Conservation (phyloP, 2,113 vertebrate genomes). For the Callipepla squamata region DNA sequence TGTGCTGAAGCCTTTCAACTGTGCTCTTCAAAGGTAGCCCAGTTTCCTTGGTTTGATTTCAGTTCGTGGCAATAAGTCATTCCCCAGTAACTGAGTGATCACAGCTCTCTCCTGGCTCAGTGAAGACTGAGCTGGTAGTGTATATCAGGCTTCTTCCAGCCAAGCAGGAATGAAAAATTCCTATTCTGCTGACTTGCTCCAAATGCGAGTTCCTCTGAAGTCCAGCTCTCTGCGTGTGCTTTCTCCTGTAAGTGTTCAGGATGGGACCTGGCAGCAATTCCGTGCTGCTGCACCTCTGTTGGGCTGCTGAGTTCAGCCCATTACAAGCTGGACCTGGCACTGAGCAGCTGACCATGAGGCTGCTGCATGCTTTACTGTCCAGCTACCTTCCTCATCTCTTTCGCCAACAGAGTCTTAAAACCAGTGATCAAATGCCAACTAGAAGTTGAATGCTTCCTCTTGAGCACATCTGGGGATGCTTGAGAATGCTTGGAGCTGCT, state of each 20-base stretch:
- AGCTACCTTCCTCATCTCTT: neutral
- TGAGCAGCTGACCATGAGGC: too few species aligned
- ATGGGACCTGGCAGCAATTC: neutral
- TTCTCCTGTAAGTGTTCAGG: neutral
- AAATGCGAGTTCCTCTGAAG: neutral
- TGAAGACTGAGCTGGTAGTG: neutral
- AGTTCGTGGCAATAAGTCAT: neutral
- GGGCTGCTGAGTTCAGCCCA: accelerated
- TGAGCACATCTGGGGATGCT: neutral
- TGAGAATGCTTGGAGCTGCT: neutral
- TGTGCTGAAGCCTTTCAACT: neutral
- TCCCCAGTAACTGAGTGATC: neutral
- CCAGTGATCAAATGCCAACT: neutral
- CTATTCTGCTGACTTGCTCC: neutral
- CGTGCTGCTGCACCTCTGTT: neutral
- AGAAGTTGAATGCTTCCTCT: neutral
- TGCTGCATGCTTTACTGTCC: neutral
- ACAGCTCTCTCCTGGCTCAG: neutral
- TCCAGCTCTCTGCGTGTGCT: neutral
- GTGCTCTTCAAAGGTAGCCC: neutral
- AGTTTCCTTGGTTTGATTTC: neutral
- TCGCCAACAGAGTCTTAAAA: neutral
- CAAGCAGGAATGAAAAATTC: neutral
- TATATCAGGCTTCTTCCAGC: neutral
- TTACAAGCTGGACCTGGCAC: accelerated